phyloP scores from a whole-genome alignment of 2,797 vertebrate genomes.

The Xenopus petersii region DNA sequence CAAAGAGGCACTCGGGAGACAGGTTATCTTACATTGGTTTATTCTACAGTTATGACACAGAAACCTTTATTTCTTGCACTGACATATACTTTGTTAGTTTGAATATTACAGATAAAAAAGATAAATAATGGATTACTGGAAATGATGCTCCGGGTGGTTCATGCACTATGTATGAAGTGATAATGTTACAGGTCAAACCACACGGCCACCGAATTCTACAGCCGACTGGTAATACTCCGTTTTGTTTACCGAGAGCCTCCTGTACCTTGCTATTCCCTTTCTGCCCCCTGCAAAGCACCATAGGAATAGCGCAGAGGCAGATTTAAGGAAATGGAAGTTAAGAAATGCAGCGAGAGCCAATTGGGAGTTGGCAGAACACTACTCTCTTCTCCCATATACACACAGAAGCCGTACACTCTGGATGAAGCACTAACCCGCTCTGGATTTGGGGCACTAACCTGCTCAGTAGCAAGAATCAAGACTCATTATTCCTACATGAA shows the following conservation, averaged over 20 bases:
- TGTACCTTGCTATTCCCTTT: neutral
- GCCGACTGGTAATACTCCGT: neutral
- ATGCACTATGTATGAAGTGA: conserved; percentile 17
- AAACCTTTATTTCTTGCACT: conserved; percentile 18
- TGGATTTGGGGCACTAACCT: too few species aligned
- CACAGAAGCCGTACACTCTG: too few species aligned
- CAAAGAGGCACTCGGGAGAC: conserved; percentile 19
- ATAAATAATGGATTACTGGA: conserved; percentile 5
- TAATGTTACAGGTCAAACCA: conserved; percentile 5
- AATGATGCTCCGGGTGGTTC: neutral
- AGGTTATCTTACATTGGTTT: conserved; percentile 9
- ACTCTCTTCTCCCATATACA: too few species aligned
- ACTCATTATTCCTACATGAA: neutral
- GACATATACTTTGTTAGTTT: neutral
- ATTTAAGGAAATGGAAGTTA: too few species aligned
- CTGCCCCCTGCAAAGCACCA: neutral
- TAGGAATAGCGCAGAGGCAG: too few species aligned
- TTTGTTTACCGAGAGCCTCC: neutral
- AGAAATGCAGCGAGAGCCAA: too few species aligned
- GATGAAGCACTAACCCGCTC: too few species aligned
- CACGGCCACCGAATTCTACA: neutral
- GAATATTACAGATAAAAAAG: conserved; percentile 8
- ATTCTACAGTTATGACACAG: conserved; percentile 3
- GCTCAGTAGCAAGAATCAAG: too few species aligned
- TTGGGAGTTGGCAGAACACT: too few species aligned